Percentiles rank a stretch among this genome's conserved stretches.
These are phyloP conservation scores for Thecophora atra DNA, from an alignment of 2,888 invertebrate species.

Conservation along the genomic window DNA sequence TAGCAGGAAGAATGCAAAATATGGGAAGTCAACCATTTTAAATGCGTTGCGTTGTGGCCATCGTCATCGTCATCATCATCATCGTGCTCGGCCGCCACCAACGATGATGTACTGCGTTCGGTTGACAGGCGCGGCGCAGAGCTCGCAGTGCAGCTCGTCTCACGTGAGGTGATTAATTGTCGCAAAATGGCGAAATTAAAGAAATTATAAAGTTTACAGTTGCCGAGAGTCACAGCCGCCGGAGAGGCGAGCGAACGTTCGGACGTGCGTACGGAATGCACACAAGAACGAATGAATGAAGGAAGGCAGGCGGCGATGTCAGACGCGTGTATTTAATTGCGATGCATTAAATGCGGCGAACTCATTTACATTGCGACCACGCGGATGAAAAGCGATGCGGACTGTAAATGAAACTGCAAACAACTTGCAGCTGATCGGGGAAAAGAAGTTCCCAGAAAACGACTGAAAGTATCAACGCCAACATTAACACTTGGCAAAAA, in stretches of 20 bases:
- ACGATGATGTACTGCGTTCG: not conserved
- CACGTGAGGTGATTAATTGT: not conserved
- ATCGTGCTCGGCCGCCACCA: not conserved
- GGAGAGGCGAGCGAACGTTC: not conserved
- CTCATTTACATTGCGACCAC: conserved; percentile 24
- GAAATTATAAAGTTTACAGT: conserved; percentile 27
- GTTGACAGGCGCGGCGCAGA: not conserved
- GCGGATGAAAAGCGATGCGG: not conserved
- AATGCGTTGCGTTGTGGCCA: not conserved
- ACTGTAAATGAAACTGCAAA: not conserved
- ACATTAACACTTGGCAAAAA: no score
- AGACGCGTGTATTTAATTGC: conserved; percentile 15
- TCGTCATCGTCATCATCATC: not conserved
- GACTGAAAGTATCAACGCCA: no score
- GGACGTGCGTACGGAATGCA: not conserved
- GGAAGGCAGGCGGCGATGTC: no score
- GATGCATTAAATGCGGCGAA: conserved; percentile 17
- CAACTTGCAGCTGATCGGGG: not conserved
- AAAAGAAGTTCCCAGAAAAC: not conserved
- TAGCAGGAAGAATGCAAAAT: not conserved
- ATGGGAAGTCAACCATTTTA: not conserved
- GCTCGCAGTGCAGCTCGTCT: not conserved
- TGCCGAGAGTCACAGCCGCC: not conserved
- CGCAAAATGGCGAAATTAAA: conserved; percentile 21
- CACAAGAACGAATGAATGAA: not conserved